Percentiles rank a stretch among this genome's conserved stretches.
Evolutionary conservation across 2,888 invertebrate species (phyloP).

Genomic region (Cremastinae sp.): DNA sequence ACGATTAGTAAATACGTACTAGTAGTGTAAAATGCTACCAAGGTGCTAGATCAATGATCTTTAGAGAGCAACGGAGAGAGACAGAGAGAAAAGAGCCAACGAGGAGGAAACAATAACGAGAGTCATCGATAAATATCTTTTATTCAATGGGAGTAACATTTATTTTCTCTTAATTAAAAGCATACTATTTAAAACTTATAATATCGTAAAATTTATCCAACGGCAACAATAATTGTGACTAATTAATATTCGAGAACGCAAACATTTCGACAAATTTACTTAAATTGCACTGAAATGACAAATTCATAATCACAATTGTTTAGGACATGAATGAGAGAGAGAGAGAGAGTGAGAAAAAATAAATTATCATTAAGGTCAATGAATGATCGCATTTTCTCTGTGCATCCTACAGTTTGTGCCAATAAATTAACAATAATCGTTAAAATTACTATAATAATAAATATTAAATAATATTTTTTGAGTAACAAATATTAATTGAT

Average conservation of each 20-base stretch:
- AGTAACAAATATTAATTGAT: constrained; percentile 58
- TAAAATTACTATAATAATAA: constrained; percentile 41
- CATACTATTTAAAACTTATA: constrained; percentile 78
- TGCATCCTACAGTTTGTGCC: constrained; percentile 35
- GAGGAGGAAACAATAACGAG: constrained; percentile 39
- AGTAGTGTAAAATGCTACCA: constrained; percentile 53
- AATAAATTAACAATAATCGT: constrained; percentile 53
- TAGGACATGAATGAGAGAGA: constrained; percentile 30
- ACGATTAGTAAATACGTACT: constrained; percentile 37
- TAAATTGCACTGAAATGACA: constrained; percentile 37
- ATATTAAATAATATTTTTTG: constrained; percentile 64
- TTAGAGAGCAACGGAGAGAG: not conserved
- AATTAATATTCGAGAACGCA: constrained; percentile 63
- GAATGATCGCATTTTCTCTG: constrained; percentile 28
- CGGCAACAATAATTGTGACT: constrained; percentile 73
- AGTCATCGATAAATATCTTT: constrained; percentile 80
- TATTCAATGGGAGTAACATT: constrained; percentile 81
- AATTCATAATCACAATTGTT: constrained; percentile 49
- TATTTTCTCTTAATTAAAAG: constrained; percentile 80
- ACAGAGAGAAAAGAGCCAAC: not conserved
- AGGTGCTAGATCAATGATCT: constrained; percentile 38
- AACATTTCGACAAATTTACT: constrained; percentile 60
- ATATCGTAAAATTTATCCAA: constrained; percentile 78
- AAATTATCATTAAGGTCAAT: not conserved
- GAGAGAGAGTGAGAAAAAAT: constrained; percentile 1